These are phyloP conservation scores for Diploscapter pachys DNA, from an alignment of 1,140 invertebrate species.

Conservation along the genomic window DNA sequence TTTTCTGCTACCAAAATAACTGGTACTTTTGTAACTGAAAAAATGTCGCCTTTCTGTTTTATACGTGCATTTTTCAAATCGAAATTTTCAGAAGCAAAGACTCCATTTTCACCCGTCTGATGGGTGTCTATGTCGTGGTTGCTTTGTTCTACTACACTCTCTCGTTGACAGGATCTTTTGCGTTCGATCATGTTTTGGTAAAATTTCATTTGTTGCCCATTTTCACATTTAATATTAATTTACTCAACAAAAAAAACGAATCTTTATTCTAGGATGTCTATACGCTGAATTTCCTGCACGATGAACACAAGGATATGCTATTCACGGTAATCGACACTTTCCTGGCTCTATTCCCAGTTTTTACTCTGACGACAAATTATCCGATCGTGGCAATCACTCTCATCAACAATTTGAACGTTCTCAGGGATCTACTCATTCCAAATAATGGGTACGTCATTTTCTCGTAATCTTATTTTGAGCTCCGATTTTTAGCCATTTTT, in stretches of 20 bases:
- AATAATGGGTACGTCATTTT: neutral
- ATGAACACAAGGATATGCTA: constrained; percentile 42
- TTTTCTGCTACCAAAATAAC: too few relatives aligned
- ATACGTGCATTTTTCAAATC: neutral
- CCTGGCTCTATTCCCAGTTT: constrained; percentile 87
- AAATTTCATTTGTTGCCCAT: neutral
- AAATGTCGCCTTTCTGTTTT: too few relatives aligned
- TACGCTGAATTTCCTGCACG: constrained; percentile 81
- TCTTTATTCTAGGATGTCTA: constrained; percentile 76
- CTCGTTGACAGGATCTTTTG: constrained; percentile 84
- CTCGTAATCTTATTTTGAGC: too few relatives aligned
- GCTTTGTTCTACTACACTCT: constrained; percentile 81
- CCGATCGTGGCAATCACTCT: constrained; percentile 94
- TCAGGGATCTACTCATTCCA: constrained; percentile 59
- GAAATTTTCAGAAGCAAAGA: constrained; percentile 71
- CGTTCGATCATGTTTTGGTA: constrained; percentile 67
- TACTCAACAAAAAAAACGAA: neutral
- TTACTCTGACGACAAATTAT: constrained; percentile 90
- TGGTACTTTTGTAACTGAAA: too few relatives aligned
- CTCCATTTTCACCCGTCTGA: constrained; percentile 69
- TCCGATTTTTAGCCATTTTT: too few relatives aligned
- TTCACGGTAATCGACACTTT: constrained; percentile 69
- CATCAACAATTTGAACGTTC: constrained; percentile 82
- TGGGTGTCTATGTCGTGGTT: constrained; percentile 75
- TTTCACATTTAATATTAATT: neutral